Base-by-base conservation (phyloP, 1,140 invertebrate species). In the Ostrea denselamellosa region DNA sequence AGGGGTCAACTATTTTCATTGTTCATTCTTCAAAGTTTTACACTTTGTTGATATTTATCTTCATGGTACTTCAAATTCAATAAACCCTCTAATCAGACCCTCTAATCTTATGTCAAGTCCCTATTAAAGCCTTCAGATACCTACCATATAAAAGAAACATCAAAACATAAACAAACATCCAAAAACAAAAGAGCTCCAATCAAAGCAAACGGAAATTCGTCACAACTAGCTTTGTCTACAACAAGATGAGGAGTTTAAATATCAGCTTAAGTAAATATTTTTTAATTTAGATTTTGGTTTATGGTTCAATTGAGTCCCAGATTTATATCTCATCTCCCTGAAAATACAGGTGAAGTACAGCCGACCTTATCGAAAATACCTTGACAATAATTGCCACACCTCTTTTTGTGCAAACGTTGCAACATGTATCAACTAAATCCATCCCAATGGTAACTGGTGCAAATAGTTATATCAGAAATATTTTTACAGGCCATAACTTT, bases 221-320 rank as follows among this genome's bases (percentile, higher is more conserved):
- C 68, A 77, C 25, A 28, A 14, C 68, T 2, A 44, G 34, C 34
- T 34, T 34, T 34, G 25, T 28, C 25, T 12, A 77, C 68, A 44
- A 14, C 25, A 25, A 17, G 68, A 25, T 77, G 68, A 77, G 68
- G 68, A 77, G 68, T 77, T 77, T 77, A 77, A 77, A 77, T 77
- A 77, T 77, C 68, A 77, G 22, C 25, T 28, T 34, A 77, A 77
- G 68, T 77, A 77, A 77, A 77, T 77, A 77, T 77, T 77, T 77
- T 28, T 77, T 14, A 25, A 28, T 77, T 77, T 14, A 77, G 28
- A 77, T 77, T 25, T 77, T 77, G 25, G 68, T 77, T 77, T 77
- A 77, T 34, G 28, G 68, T 34, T 77, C 68, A 77, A 34, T 77
- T 2, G 28, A 71, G 8, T n/a, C 1, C 22, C 25, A 77, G 22